Base-by-base conservation (phyloP, 2,888 invertebrate species). In the Stegophylla sp. region DNA sequence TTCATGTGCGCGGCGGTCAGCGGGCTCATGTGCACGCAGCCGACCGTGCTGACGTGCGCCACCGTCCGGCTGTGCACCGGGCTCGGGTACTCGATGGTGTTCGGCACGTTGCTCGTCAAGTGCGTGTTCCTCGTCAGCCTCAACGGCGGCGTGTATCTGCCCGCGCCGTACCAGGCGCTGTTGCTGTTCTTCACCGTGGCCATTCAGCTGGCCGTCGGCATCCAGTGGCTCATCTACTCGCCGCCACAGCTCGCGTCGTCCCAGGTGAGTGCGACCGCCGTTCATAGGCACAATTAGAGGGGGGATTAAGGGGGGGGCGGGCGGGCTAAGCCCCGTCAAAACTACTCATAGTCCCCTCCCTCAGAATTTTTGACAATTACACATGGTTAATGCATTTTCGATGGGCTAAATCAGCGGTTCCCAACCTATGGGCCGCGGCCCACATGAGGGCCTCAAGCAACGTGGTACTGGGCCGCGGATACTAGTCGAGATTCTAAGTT, bases 71-170 rank as follows among this genome's bases (percentile, higher is more conserved):
- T 95, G 84, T 94, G 93, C 61, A 92, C 93, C 63, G 95, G 95
- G 74, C 91, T 93, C 20, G 83, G 94, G 84, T 88, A 88, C 84
- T 92, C 95, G 75, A 89, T 96, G 81, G 93, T 96, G 82, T 97
- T 96, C 87, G 94, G 95, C 59, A 93, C 96, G 0, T 89, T 97
- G 72, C 90, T 97, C 84, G 97, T 97, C 83, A 97, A 97, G 88
- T 94, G 96, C 87, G 95, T 97, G 84, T 96, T 97, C 87, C 90
- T 97, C 82, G 91, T 97, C 84, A 95, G 96, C 86, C 90, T 96
- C 83, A 95, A 96, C 87, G 92, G 94, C 76, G 95, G 94, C 83
- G 95, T 96, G 72, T 96, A 97, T 86, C 89, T 97, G 79, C 96
- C 96, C 76, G 95, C 96, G 10, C 93, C 95, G 17, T 97, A 97